A percentile compares a stretch with the other conserved stretches of the same genome.
phyloP scores from a whole-genome alignment of 2,888 invertebrate species.

The Nysson spinosus region DNA sequence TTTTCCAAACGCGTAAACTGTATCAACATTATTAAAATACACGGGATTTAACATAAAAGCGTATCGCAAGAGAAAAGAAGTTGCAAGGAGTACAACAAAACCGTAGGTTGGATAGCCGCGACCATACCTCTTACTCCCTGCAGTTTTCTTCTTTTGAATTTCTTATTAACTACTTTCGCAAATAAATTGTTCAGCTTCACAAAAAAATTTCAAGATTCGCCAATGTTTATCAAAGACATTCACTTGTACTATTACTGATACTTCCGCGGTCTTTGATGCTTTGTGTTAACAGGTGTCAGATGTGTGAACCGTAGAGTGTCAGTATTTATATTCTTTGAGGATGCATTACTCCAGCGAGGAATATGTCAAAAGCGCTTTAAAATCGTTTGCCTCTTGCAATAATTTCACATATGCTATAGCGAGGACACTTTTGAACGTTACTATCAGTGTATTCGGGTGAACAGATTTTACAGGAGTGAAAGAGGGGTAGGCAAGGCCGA shows the following conservation, averaged over 20 bases:
- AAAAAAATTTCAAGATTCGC: too few relatives aligned
- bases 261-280: too few relatives aligned
- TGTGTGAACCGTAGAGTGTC: too few relatives aligned
- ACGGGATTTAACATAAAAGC: not conserved
- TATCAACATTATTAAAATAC: not conserved
- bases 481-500: constrained; percentile 34
- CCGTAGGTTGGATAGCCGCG: too few relatives aligned
- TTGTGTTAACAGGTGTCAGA: too few relatives aligned
- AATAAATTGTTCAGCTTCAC: too few relatives aligned
- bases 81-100: not conserved
- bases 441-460: constrained; percentile 45
- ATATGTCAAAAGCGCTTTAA: constrained; percentile 8
- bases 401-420: constrained; percentile 41
- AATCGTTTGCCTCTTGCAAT: constrained; percentile 42
- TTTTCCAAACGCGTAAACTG: not conserved
- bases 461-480: constrained; percentile 51
- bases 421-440: constrained; percentile 58
- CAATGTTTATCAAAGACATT: too few relatives aligned
- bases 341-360: not conserved
- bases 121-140: too few relatives aligned
- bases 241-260: too few relatives aligned
- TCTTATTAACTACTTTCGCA: too few relatives aligned
- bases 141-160: too few relatives aligned
- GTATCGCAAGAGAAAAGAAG: not conserved
- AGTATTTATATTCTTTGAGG: not conserved